A percentile compares a stretch with the other conserved stretches of the same genome.
phyloP scores from a whole-genome alignment of 2,113 vertebrate species.

The Falco punctatus region DNA sequence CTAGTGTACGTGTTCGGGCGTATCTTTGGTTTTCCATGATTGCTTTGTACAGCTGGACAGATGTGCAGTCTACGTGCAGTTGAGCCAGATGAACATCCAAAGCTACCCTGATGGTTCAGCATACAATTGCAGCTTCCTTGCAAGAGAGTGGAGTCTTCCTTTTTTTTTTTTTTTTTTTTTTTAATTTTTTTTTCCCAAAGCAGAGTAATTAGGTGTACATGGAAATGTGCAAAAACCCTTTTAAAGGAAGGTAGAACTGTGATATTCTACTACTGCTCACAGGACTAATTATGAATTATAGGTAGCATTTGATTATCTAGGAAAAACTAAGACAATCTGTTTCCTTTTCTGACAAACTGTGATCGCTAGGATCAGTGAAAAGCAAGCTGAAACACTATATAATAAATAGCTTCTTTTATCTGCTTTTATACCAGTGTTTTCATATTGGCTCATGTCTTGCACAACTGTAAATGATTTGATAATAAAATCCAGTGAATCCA shows the following conservation, averaged over 20 bases:
- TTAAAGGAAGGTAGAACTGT: background rate
- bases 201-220: background rate
- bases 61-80: background rate
- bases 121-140: background rate
- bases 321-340: background rate
- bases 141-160: background rate
- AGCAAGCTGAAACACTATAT: background rate
- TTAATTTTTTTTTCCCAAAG: background rate
- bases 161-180: background rate
- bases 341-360: background rate
- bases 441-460: background rate
- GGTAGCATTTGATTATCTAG: background rate
- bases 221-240: background rate
- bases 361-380: background rate
- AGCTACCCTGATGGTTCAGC: background rate
- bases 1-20: background rate
- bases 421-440: background rate
- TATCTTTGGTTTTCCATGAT: slow-evolving; percentile 46
- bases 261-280: background rate
- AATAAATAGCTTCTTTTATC: background rate
- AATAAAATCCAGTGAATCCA: background rate
- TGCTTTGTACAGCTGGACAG: slow-evolving; percentile 18
- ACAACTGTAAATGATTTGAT: background rate
- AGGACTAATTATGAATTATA: background rate
- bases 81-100: background rate